Evolutionary conservation across 2,797 vertebrate species (phyloP).

Genomic region (Gymnothorax javanicus): DNA sequence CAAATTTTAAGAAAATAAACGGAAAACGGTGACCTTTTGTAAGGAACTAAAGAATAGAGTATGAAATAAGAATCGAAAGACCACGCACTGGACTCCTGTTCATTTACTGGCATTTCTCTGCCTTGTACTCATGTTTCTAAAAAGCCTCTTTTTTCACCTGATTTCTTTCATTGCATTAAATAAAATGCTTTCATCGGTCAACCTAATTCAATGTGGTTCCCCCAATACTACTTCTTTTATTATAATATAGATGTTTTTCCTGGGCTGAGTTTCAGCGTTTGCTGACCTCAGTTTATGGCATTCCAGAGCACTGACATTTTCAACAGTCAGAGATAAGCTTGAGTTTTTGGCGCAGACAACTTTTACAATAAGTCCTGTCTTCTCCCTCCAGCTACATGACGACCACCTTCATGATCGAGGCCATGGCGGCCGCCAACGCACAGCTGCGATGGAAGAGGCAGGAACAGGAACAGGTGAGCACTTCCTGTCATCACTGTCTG

Average conservation of each 20-base stretch:
- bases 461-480: slow-evolving; percentile 85
- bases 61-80: too few species aligned
- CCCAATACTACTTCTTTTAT: neutral
- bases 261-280: too few species aligned
- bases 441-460: slow-evolving; percentile 92
- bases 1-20: too few species aligned
- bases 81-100: neutral
- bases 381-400: slow-evolving; percentile 85
- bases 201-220: neutral
- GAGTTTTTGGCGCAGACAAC: neutral
- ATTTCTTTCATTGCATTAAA: neutral
- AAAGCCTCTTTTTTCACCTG: neutral
- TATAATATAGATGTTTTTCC: neutral
- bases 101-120: neutral
- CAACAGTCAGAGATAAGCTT: too few species aligned
- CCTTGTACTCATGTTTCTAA: too few species aligned
- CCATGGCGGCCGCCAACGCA: slow-evolving; percentile 96
- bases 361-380: neutral
- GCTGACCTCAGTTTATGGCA: too few species aligned
- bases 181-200: neutral
- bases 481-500: neutral
- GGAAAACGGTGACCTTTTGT: too few species aligned
- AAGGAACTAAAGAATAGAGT: too few species aligned
- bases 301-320: too few species aligned
- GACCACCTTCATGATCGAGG: slow-evolving; percentile 95